phyloP scores from a whole-genome alignment of 2,888 invertebrate species.

The Nomada ruficornis region DNA sequence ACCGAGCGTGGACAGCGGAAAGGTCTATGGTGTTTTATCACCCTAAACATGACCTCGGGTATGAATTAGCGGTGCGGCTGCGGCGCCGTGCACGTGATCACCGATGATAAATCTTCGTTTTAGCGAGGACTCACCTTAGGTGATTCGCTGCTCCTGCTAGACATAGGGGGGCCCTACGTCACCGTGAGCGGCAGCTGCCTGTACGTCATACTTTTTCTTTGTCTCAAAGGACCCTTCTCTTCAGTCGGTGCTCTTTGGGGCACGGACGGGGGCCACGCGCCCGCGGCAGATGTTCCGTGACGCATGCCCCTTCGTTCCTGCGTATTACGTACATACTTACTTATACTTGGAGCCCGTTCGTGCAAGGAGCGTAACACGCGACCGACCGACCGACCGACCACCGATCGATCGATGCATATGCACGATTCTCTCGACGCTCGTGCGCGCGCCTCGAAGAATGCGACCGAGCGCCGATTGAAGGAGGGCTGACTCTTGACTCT shows the following conservation, averaged over 20 bases:
- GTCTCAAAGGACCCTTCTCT: constrained; percentile 83
- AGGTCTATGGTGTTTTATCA: too few species aligned
- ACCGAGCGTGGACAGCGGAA: neutral
- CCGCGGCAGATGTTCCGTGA: constrained; percentile 82
- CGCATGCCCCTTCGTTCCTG: constrained; percentile 78
- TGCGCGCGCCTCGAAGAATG: constrained; percentile 59
- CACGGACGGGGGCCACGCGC: constrained; percentile 77
- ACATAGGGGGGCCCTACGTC: constrained; percentile 77
- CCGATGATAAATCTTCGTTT: constrained; percentile 74
- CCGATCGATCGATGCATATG: constrained; percentile 58
- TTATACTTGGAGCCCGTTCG: constrained; percentile 68
- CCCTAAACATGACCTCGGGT: neutral
- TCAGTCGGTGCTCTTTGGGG: constrained; percentile 79
- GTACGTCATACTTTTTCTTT: constrained; percentile 84
- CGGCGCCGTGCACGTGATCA: constrained; percentile 55
- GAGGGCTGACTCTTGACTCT: constrained; percentile 59
- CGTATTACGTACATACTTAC: constrained; percentile 63
- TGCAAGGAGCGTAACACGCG: constrained; percentile 69
- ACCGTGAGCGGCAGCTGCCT: constrained; percentile 81
- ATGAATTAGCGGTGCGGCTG: constrained; percentile 55
- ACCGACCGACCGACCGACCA: constrained; percentile 40
- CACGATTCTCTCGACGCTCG: constrained; percentile 50
- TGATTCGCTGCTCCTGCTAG: constrained; percentile 61
- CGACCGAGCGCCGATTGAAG: constrained; percentile 52
- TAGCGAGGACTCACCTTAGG: constrained; percentile 68